Evolutionary conservation across 2,113 vertebrate species (phyloP).

Genomic region (Neodon shergylaensis): DNA sequence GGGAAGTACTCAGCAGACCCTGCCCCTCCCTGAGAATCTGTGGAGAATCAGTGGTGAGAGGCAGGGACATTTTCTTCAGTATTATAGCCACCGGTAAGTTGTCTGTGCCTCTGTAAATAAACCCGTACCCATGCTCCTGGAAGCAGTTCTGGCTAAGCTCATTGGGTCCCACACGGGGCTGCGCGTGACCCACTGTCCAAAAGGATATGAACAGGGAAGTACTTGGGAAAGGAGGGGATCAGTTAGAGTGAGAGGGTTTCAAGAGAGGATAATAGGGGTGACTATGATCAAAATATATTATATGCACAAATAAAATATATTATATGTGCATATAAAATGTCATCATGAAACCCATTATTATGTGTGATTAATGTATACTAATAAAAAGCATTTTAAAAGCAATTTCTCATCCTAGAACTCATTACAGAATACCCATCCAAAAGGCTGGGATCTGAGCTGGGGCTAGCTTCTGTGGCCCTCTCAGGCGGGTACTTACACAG

Average conservation of each 20-base stretch:
- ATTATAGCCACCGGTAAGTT: background rate
- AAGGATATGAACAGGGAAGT: background rate
- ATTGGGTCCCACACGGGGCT: background rate
- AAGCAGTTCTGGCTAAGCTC: background rate
- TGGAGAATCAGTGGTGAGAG: background rate
- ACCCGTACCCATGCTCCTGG: background rate
- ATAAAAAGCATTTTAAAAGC: background rate
- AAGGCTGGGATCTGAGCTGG: background rate
- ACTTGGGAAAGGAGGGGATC: background rate
- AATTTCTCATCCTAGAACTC: background rate
- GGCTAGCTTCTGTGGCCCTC: background rate
- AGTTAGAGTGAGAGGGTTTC: background rate
- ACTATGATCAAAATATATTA: background rate
- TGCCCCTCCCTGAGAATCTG: background rate
- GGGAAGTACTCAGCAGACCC: background rate
- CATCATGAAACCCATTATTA: background rate
- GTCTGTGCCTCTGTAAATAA: background rate
- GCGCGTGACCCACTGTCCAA: too few species aligned
- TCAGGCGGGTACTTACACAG: background rate
- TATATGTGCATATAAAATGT: background rate
- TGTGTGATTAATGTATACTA: background rate
- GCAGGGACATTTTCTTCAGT: background rate
- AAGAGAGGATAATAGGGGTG: background rate
- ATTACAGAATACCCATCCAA: background rate
- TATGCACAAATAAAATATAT: background rate